Conservation (phyloP, 1,140 invertebrate genomes). For the Tetragonula clypearis region DNA sequence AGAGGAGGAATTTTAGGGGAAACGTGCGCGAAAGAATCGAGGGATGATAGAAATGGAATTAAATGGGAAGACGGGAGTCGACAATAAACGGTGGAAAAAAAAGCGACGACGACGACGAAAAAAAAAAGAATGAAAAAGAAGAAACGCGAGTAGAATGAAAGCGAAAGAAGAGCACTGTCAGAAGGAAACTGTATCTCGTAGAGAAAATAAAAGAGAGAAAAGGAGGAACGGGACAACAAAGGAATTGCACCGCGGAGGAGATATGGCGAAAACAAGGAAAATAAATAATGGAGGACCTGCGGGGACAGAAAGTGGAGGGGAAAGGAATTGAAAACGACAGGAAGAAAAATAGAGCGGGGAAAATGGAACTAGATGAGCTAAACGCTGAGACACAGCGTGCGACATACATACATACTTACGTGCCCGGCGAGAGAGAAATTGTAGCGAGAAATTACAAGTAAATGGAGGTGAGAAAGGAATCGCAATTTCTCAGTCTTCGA, state of each 20-base stretch:
- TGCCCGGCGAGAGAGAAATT: background rate
- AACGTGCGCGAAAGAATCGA: background rate
- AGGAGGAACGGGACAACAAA: background rate
- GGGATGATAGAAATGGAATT: conserved; percentile 23
- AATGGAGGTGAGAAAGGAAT: background rate
- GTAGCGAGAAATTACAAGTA: too few relatives aligned
- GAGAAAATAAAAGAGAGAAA: background rate
- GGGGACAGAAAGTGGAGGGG: background rate
- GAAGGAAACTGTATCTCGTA: background rate
- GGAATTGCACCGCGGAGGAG: background rate
- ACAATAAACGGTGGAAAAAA: background rate
- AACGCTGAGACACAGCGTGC: too few relatives aligned
- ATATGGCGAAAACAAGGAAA: background rate
- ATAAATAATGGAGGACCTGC: background rate
- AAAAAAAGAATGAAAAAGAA: background rate
- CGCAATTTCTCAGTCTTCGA: background rate
- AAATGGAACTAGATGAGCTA: background rate
- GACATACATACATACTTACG: too few relatives aligned
- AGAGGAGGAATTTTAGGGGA: background rate
- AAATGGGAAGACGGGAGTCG: background rate
- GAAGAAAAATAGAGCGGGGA: background rate
- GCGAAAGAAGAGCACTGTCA: background rate
- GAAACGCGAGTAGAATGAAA: background rate
- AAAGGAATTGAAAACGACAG: background rate
- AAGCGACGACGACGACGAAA: background rate